Evolutionary conservation across 2,888 invertebrate species (phyloP).

Genomic region (Chorisops tibialis): DNA sequence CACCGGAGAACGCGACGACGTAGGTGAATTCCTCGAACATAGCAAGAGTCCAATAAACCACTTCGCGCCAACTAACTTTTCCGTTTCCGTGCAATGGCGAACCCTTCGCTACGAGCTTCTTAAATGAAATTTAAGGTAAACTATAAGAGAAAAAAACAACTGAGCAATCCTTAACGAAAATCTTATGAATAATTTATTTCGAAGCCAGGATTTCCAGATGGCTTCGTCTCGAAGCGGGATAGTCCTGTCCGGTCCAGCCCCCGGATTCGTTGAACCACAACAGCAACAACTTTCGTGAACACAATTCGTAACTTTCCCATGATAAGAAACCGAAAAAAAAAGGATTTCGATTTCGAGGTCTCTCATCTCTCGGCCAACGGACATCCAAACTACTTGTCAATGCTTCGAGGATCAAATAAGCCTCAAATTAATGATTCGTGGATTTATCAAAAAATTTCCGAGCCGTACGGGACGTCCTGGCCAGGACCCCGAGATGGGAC

Average conservation of each 20-base stretch:
- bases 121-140: too few relatives aligned
- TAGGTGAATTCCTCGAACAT: constrained; percentile 15
- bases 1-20: constrained; percentile 11
- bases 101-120: too few relatives aligned
- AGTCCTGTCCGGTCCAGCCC: constrained; percentile 1
- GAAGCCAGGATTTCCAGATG: constrained; percentile 3
- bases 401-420: constrained; percentile 35
- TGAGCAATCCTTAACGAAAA: constrained; percentile 10
- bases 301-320: constrained; percentile 12
- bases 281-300: not conserved
- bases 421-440: constrained; percentile 42
- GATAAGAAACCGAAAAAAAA: constrained; percentile 23
- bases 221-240: constrained; percentile 21
- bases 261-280: not conserved
- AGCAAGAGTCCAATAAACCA: constrained; percentile 4
- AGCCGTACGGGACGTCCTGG: constrained; percentile 22
- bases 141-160: not conserved
- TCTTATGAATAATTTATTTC: constrained; percentile 28
- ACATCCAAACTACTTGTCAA: constrained; percentile 26
- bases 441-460: constrained; percentile 38
- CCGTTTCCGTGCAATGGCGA: not conserved
- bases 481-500: constrained; percentile 23
- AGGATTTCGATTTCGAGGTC: constrained; percentile 10
- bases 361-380: constrained; percentile 21
- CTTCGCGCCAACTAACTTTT: constrained; percentile 1